A percentile compares a stretch with the other conserved stretches of the same genome.
Conservation (phyloP, 2,888 invertebrate species). For the Drosophila diplacantha region DNA sequence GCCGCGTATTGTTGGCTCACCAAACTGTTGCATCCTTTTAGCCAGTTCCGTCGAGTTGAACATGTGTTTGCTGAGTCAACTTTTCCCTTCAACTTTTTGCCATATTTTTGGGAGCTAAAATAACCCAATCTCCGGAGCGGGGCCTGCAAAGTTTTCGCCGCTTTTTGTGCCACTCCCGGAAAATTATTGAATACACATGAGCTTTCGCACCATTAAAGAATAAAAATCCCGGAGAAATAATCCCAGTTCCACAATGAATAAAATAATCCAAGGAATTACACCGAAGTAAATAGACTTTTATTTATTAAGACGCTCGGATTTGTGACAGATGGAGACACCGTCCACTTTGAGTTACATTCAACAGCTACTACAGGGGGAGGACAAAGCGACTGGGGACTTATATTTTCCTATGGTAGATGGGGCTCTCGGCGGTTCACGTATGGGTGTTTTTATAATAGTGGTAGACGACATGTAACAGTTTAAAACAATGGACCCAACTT, state of each 20-base stretch:
- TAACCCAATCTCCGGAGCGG: neutral
- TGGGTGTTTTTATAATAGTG: neutral
- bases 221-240: neutral
- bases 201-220: constrained; percentile 15
- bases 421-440: constrained; percentile 10
- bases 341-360: constrained; percentile 37
- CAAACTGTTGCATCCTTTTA: constrained; percentile 31
- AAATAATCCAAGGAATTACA: constrained; percentile 41
- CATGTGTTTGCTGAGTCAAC: constrained; percentile 40
- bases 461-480: constrained; percentile 56
- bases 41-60: constrained; percentile 10
- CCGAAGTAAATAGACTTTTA: constrained; percentile 56
- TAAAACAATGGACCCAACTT: constrained; percentile 44
- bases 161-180: neutral
- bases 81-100: constrained; percentile 21
- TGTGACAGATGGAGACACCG: constrained; percentile 13
- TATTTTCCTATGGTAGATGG: neutral
- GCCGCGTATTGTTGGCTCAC: constrained; percentile 24
- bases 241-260: neutral
- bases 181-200: constrained; percentile 21
- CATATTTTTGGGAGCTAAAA: constrained; percentile 18
- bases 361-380: constrained; percentile 14
- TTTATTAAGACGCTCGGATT: constrained; percentile 54
- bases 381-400: neutral
- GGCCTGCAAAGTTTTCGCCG: constrained; percentile 2